These are phyloP conservation scores for Brienomyrus brachyistius DNA, from an alignment of 2,113 vertebrate species.

Conservation along the genomic window DNA sequence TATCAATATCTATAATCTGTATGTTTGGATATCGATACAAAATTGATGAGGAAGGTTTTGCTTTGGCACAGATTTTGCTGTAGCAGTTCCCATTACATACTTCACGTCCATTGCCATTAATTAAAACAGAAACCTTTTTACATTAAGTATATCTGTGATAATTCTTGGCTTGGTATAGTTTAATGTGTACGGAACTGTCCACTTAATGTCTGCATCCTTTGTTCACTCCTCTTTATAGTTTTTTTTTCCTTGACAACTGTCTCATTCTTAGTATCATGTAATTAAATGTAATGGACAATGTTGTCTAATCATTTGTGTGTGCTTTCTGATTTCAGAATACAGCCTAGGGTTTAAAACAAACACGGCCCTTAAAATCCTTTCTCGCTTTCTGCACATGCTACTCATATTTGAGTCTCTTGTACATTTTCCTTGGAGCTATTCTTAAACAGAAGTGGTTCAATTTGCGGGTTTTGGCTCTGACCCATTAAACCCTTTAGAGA, in stretches of 20 bases:
- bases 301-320: slow-evolving; percentile 46
- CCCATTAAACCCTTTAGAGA: slow-evolving; percentile 75
- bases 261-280: slow-evolving; percentile 56
- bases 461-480: slow-evolving; percentile 66
- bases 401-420: slow-evolving; percentile 88
- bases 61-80: slow-evolving; percentile 70
- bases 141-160: slow-evolving; percentile 44
- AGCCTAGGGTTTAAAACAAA: slow-evolving; percentile 25
- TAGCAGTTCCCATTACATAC: slow-evolving; percentile 57
- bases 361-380: slow-evolving; percentile 51
- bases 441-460: slow-evolving; percentile 87
- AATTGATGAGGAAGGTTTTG: slow-evolving; percentile 66
- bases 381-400: slow-evolving; percentile 13
- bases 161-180: slow-evolving; percentile 58
- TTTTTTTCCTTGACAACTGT: slow-evolving; percentile 11
- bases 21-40: slow-evolving; percentile 50
- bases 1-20: slow-evolving; percentile 44
- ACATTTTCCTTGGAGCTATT: slow-evolving; percentile 90
- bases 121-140: slow-evolving; percentile 58
- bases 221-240: neutral
- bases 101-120: slow-evolving; percentile 49
- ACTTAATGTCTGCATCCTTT: neutral
- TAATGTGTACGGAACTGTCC: slow-evolving; percentile 42
- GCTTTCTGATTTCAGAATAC: neutral
- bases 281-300: slow-evolving; percentile 55